phyloP scores from a whole-genome alignment of 2,113 vertebrate species.

The Pelvicachromis taeniatus region DNA sequence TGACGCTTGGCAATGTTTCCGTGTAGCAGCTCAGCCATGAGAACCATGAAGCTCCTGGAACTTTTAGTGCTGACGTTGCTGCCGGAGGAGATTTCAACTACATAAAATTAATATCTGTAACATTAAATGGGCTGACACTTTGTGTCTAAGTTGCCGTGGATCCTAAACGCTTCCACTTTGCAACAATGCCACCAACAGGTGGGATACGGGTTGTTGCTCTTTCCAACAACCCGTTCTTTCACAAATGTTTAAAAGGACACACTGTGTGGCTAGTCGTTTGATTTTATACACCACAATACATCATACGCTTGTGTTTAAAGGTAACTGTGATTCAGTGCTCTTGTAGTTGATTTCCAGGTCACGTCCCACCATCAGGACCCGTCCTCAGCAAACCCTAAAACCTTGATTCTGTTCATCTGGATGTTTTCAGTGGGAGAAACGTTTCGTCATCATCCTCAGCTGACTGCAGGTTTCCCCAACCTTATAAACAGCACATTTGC shows the following conservation, averaged over 20 bases:
- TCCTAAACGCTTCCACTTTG: not conserved
- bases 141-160: not conserved
- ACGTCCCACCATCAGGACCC: not conserved
- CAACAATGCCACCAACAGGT: not conserved
- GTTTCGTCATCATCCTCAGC: too few species aligned
- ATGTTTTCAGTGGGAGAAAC: too few species aligned
- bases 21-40: not conserved
- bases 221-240: not conserved
- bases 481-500: too few species aligned
- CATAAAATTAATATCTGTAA: not conserved
- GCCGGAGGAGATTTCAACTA: not conserved
- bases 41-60: not conserved
- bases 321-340: not conserved
- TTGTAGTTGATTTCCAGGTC: not conserved
- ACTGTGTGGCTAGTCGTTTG: not conserved
- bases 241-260: not conserved
- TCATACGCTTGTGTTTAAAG: not conserved
- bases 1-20: not conserved
- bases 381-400: too few species aligned
- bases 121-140: not conserved
- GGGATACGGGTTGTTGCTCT: not conserved
- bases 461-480: too few species aligned
- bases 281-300: not conserved
- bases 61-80: not conserved
- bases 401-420: too few species aligned